Conservation (phyloP, 2,797 vertebrate genomes). For the Linurgus olivaceus region DNA sequence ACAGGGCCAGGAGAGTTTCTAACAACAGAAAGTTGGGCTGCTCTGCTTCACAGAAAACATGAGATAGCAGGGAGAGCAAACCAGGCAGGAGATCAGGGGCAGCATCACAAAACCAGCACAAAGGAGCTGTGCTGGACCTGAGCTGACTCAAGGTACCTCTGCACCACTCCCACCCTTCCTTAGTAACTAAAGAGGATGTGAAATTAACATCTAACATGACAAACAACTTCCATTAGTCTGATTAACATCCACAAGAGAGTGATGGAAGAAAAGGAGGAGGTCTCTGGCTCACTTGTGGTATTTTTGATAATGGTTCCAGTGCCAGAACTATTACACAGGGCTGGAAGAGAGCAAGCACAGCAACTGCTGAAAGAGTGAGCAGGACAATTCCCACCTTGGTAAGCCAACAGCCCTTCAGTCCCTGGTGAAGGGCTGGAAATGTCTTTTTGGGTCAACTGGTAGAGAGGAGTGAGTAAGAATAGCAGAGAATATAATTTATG, state of each 20-base stretch:
- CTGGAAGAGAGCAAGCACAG: neutral
- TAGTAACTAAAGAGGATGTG: neutral
- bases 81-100: neutral
- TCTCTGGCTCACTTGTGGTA: neutral
- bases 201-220: neutral
- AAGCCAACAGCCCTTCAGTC: neutral
- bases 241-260: neutral
- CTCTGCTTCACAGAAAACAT: neutral
- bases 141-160: neutral
- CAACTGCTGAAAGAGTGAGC: neutral
- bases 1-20: neutral
- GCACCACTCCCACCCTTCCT: neutral
- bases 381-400: neutral
- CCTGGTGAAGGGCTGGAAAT: neutral
- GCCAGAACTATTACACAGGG: neutral
- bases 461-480: neutral
- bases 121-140: neutral
- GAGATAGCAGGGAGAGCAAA: neutral
- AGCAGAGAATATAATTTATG: neutral
- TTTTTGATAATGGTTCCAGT: neutral
- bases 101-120: neutral
- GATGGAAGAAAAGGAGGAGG: neutral
- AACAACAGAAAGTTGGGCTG: neutral
- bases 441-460: neutral
- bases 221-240: neutral